Base-by-base conservation (phyloP, 2,797 vertebrate genomes). In the Sparidentex hasta region DNA sequence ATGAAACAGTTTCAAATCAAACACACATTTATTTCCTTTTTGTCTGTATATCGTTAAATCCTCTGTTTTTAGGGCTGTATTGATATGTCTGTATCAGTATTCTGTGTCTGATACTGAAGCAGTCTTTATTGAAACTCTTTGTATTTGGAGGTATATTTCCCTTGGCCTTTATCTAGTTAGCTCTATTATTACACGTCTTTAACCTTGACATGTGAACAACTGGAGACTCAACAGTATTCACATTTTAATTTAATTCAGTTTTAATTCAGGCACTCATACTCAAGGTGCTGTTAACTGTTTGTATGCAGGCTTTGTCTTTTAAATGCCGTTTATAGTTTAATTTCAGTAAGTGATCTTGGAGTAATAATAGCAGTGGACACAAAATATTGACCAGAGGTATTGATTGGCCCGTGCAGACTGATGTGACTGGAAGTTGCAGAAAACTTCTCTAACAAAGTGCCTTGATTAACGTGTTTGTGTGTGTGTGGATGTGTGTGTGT, bases 381-480 rank as follows among this genome's bases (percentile, higher is more conserved):
- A 29, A 25, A 21, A 23, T 18, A 33, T 44, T 23, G 55, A 62
- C 8, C 20, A 13, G 20, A 44, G 0, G 13, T 21, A n/a, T 58
- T 71, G 51, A 56, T 62, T 61, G n/a, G 9, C 13, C 2, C n/a
- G 14, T 47, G 46, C 18, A 18, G 21, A 41, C 41, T 66, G 33
- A 33, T 8, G 7, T 33, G 7, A 33, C 33, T 33, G 33, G 7
- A 33, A 33, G 33, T 8, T 8, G 33, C 33, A 33, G 33, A 33
- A 33, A 43, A 41, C 25, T 1, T 43, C 11, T 62, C 20, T 8
- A 29, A 70, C 52, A 74, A 66, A 27, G 25, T 5, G 33, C 46
- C n/a, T 61, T 65, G 63, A 74, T 68, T 68, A 77, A 59, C 11
- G 2, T 16, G 7, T 29, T 3, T 65, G 41, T 38, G 21, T 11